Conservation (phyloP, 2,797 vertebrate genomes). For the Pseudocheirus occidentalis region DNA sequence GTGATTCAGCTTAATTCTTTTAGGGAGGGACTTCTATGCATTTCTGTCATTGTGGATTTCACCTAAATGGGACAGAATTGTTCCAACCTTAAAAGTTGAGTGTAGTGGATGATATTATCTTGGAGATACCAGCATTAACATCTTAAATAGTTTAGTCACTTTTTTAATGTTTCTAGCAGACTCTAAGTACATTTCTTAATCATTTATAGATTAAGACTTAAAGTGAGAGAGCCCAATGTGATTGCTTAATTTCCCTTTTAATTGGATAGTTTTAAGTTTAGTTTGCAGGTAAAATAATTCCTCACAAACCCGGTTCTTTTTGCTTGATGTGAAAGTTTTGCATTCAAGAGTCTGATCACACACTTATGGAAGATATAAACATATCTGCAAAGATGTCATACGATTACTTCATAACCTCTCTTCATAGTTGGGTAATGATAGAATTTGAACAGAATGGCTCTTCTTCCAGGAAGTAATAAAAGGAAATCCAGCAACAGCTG, state of each 20-base stretch:
- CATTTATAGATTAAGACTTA: slow-evolving; percentile 1
- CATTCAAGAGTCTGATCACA: background rate
- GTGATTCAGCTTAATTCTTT: slow-evolving; percentile 25
- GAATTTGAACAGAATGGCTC: slow-evolving; percentile 15
- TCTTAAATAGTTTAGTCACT: background rate
- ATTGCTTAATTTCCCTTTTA: slow-evolving; percentile 7
- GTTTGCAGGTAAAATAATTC: background rate
- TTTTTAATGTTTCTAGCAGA: background rate
- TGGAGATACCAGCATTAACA: background rate
- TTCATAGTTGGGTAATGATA: background rate
- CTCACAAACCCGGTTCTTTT: background rate
- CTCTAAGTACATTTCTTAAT: background rate
- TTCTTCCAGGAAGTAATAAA: slow-evolving; percentile 27
- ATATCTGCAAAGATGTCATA: background rate
- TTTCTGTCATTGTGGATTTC: background rate
- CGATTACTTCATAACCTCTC: background rate
- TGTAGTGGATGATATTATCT: background rate
- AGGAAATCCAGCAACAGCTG: slow-evolving; percentile 7
- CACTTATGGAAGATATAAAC: background rate
- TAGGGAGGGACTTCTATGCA: background rate
- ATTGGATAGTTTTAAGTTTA: background rate
- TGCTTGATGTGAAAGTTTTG: background rate
- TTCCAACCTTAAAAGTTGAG: slow-evolving; percentile 65
- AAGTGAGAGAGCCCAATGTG: background rate
- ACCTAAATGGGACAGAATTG: background rate